A percentile compares a stretch with the other conserved stretches of the same genome.
phyloP scores from a whole-genome alignment of 2,888 invertebrate species.

The Dione juno region DNA sequence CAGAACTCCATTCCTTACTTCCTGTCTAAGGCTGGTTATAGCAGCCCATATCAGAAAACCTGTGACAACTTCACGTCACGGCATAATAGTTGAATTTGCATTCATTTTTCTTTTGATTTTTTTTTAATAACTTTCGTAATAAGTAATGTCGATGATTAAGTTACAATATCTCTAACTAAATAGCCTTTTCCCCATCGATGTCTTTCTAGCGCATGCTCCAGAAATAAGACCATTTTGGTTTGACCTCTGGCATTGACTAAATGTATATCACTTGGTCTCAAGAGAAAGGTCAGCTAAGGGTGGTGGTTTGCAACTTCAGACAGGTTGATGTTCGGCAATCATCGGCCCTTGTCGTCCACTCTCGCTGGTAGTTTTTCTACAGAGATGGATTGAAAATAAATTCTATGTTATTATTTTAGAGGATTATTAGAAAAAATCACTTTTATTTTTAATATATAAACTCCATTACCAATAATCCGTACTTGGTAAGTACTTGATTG shows the following conservation, averaged over 20 bases:
- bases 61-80: too few relatives aligned
- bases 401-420: too few relatives aligned
- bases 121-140: neutral
- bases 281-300: conserved; percentile 48
- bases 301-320: conserved; percentile 60
- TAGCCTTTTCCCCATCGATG: conserved; percentile 52
- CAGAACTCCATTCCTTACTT: too few relatives aligned
- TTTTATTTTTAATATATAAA: too few relatives aligned
- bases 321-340: conserved; percentile 53
- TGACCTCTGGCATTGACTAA: conserved; percentile 49
- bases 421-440: too few relatives aligned
- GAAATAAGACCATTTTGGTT: conserved; percentile 49
- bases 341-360: conserved; percentile 56
- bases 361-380: conserved; percentile 54
- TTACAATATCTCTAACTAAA: conserved; percentile 44
- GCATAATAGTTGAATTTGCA: too few relatives aligned
- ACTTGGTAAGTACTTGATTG: too few relatives aligned
- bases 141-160: conserved; percentile 32
- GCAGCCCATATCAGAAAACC: too few relatives aligned
- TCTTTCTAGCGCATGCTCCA: conserved; percentile 60
- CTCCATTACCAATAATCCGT: too few relatives aligned
- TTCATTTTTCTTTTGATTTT: neutral
- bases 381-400: conserved; percentile 49
- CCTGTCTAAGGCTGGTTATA: too few relatives aligned
- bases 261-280: conserved; percentile 48